Evolutionary conservation across 2,888 invertebrate genomes (phyloP), one percentile per base, ranked within the genome.

Genomic region (Polydrusus tereticollis): DNA sequence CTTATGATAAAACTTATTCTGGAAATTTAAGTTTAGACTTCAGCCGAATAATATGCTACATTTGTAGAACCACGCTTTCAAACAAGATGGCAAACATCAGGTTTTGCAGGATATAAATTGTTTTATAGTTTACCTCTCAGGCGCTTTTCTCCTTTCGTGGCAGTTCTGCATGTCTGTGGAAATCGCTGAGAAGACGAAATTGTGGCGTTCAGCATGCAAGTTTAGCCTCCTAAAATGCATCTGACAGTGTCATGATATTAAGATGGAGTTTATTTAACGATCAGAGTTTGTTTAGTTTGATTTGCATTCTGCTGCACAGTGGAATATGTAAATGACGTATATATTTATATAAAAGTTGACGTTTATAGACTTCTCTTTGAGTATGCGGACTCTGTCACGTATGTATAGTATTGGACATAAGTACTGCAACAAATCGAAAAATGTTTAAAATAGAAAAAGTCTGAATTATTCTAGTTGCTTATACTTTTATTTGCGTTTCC

Each of bases 31-130:
- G 16, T 43, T 21, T 20, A 65, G 59, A 67, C 67, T 67, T 67
- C 38, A 26, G n/a, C 57, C 33, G 16, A 50, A 58, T 41, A n/a
- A n/a, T n/a, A n/a, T 57, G 58, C 26, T 50, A 58, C 38, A 59
- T 47, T 67, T 50, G 45, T 36, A 58, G 38, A 69, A 69, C 62
- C 62, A 18, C 69, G 52, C 57, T 57, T 68, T 62, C 62, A 16
- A 50, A 18, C 57, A 14, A 59, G 38, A 62, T 29, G 45, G 63
- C 63, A 69, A 63, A 45, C 62, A 63, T 45, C 57, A 57, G 47
- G 63, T 52, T 52, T 29, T 52, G 29, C 29, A 52, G 52, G 52
- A 52, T 29, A 52, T 52, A 52, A 52, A 52, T 29, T 52, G 29
- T 52, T 52, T 29, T 29, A 50, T 50, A 20, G 45, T 45, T 45